phyloP scores from a whole-genome alignment of 2,888 invertebrate genomes.

The Cryptophagus acutangulus region DNA sequence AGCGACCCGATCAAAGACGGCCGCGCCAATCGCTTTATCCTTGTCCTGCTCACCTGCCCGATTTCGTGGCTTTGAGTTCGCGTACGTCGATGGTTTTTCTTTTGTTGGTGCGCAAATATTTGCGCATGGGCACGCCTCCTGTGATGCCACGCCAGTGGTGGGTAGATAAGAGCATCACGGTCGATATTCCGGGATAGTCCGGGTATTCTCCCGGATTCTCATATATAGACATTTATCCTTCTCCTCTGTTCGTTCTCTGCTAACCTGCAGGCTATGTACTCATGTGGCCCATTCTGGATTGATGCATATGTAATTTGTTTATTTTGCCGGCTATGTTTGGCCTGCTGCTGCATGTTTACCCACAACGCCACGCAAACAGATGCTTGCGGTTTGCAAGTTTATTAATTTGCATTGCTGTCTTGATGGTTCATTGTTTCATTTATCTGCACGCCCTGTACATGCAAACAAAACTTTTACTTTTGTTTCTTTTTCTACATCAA shows the following conservation, averaged over 20 bases:
- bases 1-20: constrained; percentile 32
- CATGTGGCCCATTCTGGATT: constrained; percentile 32
- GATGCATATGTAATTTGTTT: constrained; percentile 43
- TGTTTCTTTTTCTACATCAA: too few relatives aligned
- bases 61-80: constrained; percentile 13
- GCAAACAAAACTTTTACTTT: too few relatives aligned
- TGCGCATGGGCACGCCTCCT: constrained; percentile 37
- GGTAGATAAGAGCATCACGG: constrained; percentile 44
- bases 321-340: constrained; percentile 23
- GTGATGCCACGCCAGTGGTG: constrained; percentile 43
- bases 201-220: constrained; percentile 39
- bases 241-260: constrained; percentile 11
- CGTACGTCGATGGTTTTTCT: constrained; percentile 37
- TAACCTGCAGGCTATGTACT: constrained; percentile 31
- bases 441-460: too few relatives aligned
- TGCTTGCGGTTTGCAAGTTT: constrained; percentile 30
- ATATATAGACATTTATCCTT: neutral
- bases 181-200: constrained; percentile 43
- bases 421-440: constrained; percentile 18
- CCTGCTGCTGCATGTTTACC: constrained; percentile 24
- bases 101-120: constrained; percentile 37
- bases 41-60: constrained; percentile 14
- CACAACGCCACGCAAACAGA: constrained; percentile 31
- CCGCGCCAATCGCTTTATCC: too few relatives aligned
- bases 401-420: constrained; percentile 29